Base-by-base conservation (phyloP, 2,888 invertebrate species). In the Euplagia quadripunctaria region DNA sequence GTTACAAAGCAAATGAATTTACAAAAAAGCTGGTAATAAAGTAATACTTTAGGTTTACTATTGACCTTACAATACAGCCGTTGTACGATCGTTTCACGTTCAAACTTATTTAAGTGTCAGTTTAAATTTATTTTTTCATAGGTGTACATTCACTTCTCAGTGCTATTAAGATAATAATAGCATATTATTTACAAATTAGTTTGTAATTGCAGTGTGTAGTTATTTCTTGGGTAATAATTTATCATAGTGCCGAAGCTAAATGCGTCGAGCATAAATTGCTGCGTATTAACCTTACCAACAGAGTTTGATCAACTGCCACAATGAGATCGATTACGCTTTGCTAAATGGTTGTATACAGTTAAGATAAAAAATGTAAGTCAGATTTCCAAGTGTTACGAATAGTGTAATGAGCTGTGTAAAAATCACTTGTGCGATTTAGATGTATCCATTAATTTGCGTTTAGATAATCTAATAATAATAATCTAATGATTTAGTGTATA, bases 101-200 rank as follows among this genome's bases (percentile, higher is more conserved):
- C 67, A 68, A 77, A 76, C 74, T 63, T 55, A 75, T 79, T 78
- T 72, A 49, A 73, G 68, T 80, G 80, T 78, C 76, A 71, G 73
- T 31, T 31, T 31, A 31, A 31, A 31, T 73, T 77, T 74, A 74
- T 78, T 80, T 79, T 79, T 75, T 79, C 74, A 76, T 63, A 64
- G 42, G 43, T 69, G 73, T 61, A 77, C 85, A 79, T 78, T 79
- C 79, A 79, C 79, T 82, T 80, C 78, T 77, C 75, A 73, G 67
- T 76, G 70, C 68, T 71, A 77, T 76, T 83, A 81, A 74, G 77
- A 77, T 83, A 81, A 78, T 82, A 82, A 81, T 74, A 72, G 75
- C 67, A 20, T 46, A 74, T 74, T 82, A 80, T 78, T 83, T 74
- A 70, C 64, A 71, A 65, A 81, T 75, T 55, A 75, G 61, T 68